These are phyloP conservation scores for Pseudomyrmex sp. DNA, from an alignment of 1,140 invertebrate species.

Conservation along the genomic window DNA sequence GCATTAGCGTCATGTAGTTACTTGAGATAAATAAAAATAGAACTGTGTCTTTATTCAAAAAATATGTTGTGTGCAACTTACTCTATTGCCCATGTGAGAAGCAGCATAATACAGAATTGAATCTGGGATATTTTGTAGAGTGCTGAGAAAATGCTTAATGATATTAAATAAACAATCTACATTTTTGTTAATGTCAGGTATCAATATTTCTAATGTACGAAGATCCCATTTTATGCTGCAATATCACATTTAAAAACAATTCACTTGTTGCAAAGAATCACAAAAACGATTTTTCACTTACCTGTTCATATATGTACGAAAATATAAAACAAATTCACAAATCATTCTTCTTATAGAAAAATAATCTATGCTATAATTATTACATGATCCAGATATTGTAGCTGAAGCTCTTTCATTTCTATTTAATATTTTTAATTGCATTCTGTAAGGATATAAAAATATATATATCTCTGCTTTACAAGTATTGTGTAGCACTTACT, in stretches of 20 bases:
- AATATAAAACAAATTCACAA: constrained; percentile 78
- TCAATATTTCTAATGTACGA: constrained; percentile 66
- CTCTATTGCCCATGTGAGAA: constrained; percentile 81
- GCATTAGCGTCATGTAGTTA: too few species aligned
- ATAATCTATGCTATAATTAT: constrained; percentile 71
- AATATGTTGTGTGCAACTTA: constrained; percentile 45
- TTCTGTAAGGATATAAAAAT: constrained; percentile 62
- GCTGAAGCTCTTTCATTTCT: constrained; percentile 71
- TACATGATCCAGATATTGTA: constrained; percentile 48
- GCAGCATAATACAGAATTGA: constrained; percentile 80
- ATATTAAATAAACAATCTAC: constrained; percentile 73
- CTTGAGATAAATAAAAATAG: too few species aligned
- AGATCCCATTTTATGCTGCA: constrained; percentile 76
- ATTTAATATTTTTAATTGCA: constrained; percentile 79
- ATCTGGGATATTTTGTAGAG: constrained; percentile 78
- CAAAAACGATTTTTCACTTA: constrained; percentile 49
- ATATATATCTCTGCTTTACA: neutral
- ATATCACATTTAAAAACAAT: constrained; percentile 43
- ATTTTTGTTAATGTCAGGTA: constrained; percentile 72
- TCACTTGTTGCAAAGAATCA: neutral
- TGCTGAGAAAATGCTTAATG: constrained; percentile 76
- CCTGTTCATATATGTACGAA: constrained; percentile 79
- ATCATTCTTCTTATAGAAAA: constrained; percentile 74
- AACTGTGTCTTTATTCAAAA: too few species aligned
- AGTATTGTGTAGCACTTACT: too few species aligned